Base-by-base conservation (phyloP, 2,888 invertebrate species). In the Hirudinaria manillensis region DNA sequence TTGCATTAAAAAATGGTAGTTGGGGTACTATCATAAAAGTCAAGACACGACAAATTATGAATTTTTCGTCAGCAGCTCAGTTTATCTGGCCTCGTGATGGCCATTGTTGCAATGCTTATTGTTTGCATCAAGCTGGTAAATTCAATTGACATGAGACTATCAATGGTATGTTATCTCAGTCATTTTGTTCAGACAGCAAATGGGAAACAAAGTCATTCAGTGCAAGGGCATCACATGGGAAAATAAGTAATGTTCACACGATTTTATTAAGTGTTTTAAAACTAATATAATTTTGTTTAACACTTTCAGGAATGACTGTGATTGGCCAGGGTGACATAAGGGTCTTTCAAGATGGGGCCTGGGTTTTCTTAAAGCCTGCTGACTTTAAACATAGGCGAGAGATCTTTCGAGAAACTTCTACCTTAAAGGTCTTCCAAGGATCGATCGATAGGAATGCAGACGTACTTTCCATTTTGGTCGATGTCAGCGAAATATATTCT, bases 271-370 rank as follows among this genome's bases (percentile, higher is more conserved):
- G 3, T 36, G 36, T 36, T 36, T 36, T 36, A 36, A 36, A 36
- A 36, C 36, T 36, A 36, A 10, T 36, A 36, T 16, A 45, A 45
- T 45, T 19, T 61, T 61, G 61, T 19, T 7, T 24, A 19, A 7
- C 1, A 61, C 29, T 6, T 61, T n/a, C 29, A 29, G 61, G 29
- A 61, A 61, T 61, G 3, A 61, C 61, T 10, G 61, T 61, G 4
- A 34, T 68, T 68, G 68, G 34, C 21, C 36, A 68, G 10, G 68
- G 68, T 34, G 36, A 68, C n/a, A 68, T 68, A 24, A 32, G 32
- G 32, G 32, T 36, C n/a, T 68, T 68, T 68, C 68, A 68, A 34
- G 68, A 68, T 68, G 68, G 68, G 6, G 68, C 68, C 68, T 68
- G 68, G 68, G 32, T 34, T n/a, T n/a, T 10, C 10, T 32, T n/a